A percentile compares a stretch with the other conserved stretches of the same genome.
These are phyloP conservation scores for Heteromyza rotundicornis DNA, from an alignment of 2,888 invertebrate genomes.

Conservation along the genomic window DNA sequence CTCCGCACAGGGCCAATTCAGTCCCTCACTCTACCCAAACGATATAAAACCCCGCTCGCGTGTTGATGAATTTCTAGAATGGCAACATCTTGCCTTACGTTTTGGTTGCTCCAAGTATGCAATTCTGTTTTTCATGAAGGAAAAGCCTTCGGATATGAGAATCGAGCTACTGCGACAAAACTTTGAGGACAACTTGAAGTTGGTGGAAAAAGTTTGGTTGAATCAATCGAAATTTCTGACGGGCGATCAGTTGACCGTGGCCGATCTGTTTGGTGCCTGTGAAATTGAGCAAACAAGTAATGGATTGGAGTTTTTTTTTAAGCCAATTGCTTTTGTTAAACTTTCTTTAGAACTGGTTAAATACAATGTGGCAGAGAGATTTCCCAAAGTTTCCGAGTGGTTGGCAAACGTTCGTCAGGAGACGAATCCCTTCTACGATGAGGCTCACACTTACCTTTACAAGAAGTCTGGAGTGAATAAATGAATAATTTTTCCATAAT, in stretches of 20 bases:
- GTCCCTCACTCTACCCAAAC: constrained; percentile 71
- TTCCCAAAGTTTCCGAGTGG: constrained; percentile 70
- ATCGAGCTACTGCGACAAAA: constrained; percentile 51
- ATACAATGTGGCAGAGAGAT: constrained; percentile 68
- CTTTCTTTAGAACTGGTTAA: constrained; percentile 72
- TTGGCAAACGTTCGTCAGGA: constrained; percentile 68
- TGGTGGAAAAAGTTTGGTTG: constrained; percentile 68
- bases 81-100: constrained; percentile 73
- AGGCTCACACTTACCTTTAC: constrained; percentile 67
- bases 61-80: constrained; percentile 75
- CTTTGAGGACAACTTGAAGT: constrained; percentile 67
- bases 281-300: constrained; percentile 80
- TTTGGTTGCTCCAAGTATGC: constrained; percentile 64
- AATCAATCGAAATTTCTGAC: constrained; percentile 64
- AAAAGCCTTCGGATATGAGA: constrained; percentile 58
- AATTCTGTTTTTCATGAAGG: constrained; percentile 64
- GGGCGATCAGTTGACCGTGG: constrained; percentile 70
- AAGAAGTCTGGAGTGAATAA: constrained; percentile 62
- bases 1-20: constrained; percentile 44
- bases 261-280: constrained; percentile 75
- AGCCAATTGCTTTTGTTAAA: too few species aligned
- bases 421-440: constrained; percentile 70
- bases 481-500: too few species aligned
- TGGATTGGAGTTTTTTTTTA: too few species aligned
- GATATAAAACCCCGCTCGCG: constrained; percentile 66